These are phyloP conservation scores for Nothura maculosa DNA, from an alignment of 2,797 vertebrate genomes.

Conservation along the genomic window DNA sequence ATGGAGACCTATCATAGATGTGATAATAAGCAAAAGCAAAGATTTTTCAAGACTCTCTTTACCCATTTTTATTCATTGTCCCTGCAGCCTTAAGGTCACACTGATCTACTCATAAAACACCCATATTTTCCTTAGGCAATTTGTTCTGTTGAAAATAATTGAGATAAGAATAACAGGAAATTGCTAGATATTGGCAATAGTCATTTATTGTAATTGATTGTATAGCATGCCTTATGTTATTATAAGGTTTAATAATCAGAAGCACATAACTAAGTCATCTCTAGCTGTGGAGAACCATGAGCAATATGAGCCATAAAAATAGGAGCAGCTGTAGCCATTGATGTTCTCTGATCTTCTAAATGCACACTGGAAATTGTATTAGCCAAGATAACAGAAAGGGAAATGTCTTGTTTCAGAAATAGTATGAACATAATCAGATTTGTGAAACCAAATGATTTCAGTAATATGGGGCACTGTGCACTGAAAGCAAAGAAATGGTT, in stretches of 20 bases:
- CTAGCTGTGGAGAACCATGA: constrained; percentile 39
- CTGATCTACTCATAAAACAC: neutral
- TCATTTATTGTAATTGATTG: constrained; percentile 69
- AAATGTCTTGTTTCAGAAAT: constrained; percentile 67
- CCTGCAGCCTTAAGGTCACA: neutral
- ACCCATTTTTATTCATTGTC: neutral
- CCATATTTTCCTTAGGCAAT: neutral
- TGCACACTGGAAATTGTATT: constrained; percentile 57
- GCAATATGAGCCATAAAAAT: constrained; percentile 36
- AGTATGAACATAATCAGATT: constrained; percentile 56
- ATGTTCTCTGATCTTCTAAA: constrained; percentile 67
- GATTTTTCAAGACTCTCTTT: neutral
- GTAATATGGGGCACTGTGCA: neutral
- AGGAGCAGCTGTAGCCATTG: constrained; percentile 60
- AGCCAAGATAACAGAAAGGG: constrained; percentile 63
- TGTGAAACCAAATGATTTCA: constrained; percentile 53
- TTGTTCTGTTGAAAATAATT: constrained; percentile 51
- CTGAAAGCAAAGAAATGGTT: constrained; percentile 2
- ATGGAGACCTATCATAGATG: neutral
- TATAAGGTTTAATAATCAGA: constrained; percentile 63
- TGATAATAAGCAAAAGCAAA: fast-evolving
- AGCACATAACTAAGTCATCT: constrained; percentile 52
- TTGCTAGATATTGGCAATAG: constrained; percentile 71
- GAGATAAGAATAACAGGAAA: constrained; percentile 67
- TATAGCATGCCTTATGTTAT: constrained; percentile 50